These are phyloP conservation scores for Gasteruption jaculator DNA, from an alignment of 2,888 invertebrate genomes.

Conservation along the genomic window DNA sequence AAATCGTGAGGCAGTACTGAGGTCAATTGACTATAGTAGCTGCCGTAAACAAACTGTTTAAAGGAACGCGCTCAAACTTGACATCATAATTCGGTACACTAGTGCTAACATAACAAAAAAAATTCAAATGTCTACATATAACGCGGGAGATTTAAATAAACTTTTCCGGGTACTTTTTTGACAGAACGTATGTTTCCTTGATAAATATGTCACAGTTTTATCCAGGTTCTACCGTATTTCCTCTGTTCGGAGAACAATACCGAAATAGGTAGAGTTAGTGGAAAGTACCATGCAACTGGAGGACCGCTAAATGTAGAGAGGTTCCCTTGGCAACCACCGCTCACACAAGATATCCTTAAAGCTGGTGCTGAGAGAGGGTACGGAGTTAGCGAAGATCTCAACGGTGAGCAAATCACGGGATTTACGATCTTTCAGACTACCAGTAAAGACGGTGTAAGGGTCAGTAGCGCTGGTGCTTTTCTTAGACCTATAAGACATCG, in stretches of 20 bases:
- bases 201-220: no score
- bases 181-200: neutral
- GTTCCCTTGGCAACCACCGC: slow-evolving; percentile 62
- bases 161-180: no score
- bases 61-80: no score
- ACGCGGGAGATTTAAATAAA: no score
- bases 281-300: slow-evolving; percentile 59
- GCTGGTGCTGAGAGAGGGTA: slow-evolving; percentile 62
- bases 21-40: no score
- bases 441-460: slow-evolving; percentile 61
- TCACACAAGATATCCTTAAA: slow-evolving; percentile 61
- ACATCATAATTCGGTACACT: no score
- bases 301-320: slow-evolving; percentile 63
- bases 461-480: slow-evolving; percentile 61
- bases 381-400: slow-evolving; percentile 62
- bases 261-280: slow-evolving; percentile 60
- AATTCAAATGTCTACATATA: no score
- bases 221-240: slow-evolving; percentile 67
- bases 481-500: slow-evolving; percentile 58
- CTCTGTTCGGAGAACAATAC: slow-evolving; percentile 64
- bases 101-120: no score
- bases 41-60: no score
- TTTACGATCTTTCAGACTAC: slow-evolving; percentile 65
- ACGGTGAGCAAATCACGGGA: slow-evolving; percentile 61
- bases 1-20: no score